These are phyloP conservation scores for Bombus soroeensis DNA, from an alignment of 1,140 invertebrate species.

Conservation along the genomic window DNA sequence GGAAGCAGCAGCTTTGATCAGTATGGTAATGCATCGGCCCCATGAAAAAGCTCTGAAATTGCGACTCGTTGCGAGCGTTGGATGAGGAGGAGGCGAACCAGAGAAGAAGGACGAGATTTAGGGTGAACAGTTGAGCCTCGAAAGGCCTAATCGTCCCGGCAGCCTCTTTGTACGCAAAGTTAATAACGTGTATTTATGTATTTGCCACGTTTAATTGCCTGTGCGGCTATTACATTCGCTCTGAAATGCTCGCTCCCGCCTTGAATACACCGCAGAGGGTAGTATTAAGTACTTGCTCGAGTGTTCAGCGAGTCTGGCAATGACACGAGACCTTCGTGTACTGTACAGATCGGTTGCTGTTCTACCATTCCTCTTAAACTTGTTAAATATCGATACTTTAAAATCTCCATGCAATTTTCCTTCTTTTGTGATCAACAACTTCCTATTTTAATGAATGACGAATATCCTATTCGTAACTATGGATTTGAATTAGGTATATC, in stretches of 20 bases:
- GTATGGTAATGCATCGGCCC: slow-evolving; percentile 42
- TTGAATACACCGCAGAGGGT: slow-evolving; percentile 49
- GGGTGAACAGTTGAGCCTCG: slow-evolving; percentile 56
- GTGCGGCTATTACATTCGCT: slow-evolving; percentile 70
- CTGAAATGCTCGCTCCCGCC: slow-evolving; percentile 48
- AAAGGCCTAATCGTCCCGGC: slow-evolving; percentile 69
- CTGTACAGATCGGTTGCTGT: not conserved
- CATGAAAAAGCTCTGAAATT: slow-evolving; percentile 52
- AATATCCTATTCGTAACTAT: not conserved
- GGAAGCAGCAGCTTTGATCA: slow-evolving; percentile 49
- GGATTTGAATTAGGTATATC: not conserved
- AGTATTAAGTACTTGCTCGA: slow-evolving; percentile 53
- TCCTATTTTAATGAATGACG: not conserved
- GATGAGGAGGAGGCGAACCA: not conserved
- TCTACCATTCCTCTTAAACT: not conserved
- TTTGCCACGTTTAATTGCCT: slow-evolving; percentile 76
- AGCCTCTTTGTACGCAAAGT: slow-evolving; percentile 74
- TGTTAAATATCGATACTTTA: slow-evolving; percentile 1
- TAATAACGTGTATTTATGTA: slow-evolving; percentile 79
- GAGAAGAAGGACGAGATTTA: slow-evolving; percentile 45
- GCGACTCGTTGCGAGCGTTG: slow-evolving; percentile 29
- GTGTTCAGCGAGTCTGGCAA: slow-evolving; percentile 53
- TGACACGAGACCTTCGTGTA: slow-evolving; percentile 45
- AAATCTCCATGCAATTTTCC: not conserved
- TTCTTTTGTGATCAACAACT: not conserved